Conservation (phyloP, 2,113 vertebrate genomes). For the Gadus macrocephalus region DNA sequence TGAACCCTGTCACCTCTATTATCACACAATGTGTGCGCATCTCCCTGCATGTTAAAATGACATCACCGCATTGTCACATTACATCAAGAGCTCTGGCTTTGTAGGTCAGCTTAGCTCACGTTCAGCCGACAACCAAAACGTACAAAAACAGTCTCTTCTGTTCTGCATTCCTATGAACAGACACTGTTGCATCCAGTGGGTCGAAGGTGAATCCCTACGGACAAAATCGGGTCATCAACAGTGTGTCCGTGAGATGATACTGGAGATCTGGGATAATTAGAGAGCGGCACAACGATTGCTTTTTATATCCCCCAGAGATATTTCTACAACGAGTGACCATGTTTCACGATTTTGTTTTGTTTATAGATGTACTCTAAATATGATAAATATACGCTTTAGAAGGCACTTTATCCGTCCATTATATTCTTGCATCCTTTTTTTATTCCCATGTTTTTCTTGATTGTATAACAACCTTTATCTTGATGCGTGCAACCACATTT, state of each 20-base stretch:
- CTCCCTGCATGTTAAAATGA: slow-evolving; percentile 21
- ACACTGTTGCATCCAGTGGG: slow-evolving; percentile 31
- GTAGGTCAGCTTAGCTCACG: slow-evolving; percentile 46
- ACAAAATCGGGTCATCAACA: slow-evolving; percentile 40
- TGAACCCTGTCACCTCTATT: slow-evolving; percentile 39
- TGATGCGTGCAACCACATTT: no score
- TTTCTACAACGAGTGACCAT: neutral
- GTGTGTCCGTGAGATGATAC: slow-evolving; percentile 1
- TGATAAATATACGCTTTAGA: no score
- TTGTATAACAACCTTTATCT: no score
- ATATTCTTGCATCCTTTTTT: no score
- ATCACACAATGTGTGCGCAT: slow-evolving; percentile 33
- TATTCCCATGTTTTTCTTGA: no score
- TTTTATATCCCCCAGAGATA: no score
- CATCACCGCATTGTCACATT: slow-evolving; percentile 34
- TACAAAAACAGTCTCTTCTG: slow-evolving; percentile 44
- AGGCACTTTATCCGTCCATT: no score
- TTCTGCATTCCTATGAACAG: slow-evolving; percentile 50
- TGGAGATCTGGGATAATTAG: neutral
- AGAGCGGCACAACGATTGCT: no score
- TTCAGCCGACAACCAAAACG: slow-evolving; percentile 5
- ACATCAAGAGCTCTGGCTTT: slow-evolving; percentile 45
- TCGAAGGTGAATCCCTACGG: slow-evolving; percentile 37
- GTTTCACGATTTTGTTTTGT: neutral
- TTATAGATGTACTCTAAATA: neutral